Conservation (phyloP, 2,888 invertebrate genomes). For the Rhagium mordax region DNA sequence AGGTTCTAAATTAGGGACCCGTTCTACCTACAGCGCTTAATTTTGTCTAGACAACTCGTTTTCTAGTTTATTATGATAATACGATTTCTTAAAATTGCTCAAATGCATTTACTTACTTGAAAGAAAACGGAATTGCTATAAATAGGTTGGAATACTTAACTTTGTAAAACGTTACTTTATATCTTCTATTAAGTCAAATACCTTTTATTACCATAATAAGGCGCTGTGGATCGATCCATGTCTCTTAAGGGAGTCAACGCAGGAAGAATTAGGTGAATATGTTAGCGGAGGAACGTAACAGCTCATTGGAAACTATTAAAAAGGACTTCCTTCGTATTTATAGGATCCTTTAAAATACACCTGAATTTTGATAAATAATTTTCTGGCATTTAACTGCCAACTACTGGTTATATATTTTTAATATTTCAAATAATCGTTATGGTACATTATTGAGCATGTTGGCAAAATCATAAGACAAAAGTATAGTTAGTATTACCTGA, state of each 20-base stretch:
- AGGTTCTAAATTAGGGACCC: constrained; percentile 22
- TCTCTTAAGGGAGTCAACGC: background rate
- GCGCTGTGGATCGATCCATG: background rate
- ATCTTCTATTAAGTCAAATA: background rate
- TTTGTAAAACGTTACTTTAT: background rate
- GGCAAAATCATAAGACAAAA: no score
- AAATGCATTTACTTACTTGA: background rate
- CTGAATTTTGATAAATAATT: no score
- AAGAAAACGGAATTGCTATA: background rate
- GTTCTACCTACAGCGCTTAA: constrained; percentile 8
- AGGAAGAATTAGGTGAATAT: no score
- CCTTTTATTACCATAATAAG: background rate
- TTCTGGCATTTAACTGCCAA: no score
- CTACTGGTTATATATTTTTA: no score
- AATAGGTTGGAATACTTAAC: constrained; percentile 1
- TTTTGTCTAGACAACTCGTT: constrained; percentile 28
- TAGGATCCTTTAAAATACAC: no score
- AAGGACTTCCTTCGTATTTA: no score
- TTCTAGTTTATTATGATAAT: constrained; percentile 27
- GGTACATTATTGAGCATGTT: no score
- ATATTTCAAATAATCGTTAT: no score
- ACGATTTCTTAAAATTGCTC: constrained; percentile 13
- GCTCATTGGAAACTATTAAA: no score
- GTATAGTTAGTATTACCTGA: no score
- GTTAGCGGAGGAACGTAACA: no score